Percentiles rank a stretch among this genome's conserved stretches.
Evolutionary conservation across 1,140 invertebrate species (phyloP).

Genomic region (Bombus pyrosoma): DNA sequence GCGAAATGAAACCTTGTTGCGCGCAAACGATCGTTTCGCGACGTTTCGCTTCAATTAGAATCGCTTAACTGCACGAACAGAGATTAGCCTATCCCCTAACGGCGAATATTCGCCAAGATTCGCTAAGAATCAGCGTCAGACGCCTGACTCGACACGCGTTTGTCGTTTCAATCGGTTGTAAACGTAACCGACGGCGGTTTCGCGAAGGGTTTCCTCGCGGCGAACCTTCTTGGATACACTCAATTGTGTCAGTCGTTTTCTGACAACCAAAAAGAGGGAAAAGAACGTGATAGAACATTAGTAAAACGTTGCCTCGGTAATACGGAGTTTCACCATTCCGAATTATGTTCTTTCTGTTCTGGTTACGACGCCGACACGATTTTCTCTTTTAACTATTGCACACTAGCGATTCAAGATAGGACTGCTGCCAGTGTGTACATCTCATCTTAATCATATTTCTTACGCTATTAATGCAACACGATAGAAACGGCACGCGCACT

Average conservation of each 20-base stretch:
- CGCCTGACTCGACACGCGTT: neutral
- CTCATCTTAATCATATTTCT: conserved; percentile 6
- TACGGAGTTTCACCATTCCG: neutral
- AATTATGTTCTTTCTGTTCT: conserved; percentile 31
- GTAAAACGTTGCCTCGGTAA: neutral
- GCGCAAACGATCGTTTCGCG: neutral
- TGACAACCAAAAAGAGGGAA: neutral
- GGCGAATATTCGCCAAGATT: neutral
- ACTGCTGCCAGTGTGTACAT: neutral
- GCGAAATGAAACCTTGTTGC: neutral
- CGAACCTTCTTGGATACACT: neutral
- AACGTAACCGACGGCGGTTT: neutral
- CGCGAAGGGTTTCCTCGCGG: neutral
- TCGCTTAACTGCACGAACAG: conserved; percentile 7
- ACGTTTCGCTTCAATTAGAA: conserved; percentile 8
- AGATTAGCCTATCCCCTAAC: neutral
- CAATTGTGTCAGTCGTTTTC: neutral
- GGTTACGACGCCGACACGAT: conserved; percentile 34
- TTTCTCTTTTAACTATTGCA: conserved; percentile 34
- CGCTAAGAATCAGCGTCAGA: neutral
- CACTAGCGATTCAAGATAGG: conserved; percentile 23
- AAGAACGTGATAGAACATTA: neutral
- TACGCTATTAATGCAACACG: neutral
- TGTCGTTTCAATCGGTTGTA: neutral
- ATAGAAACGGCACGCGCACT: conserved; percentile 6